Evolutionary conservation across 1,140 invertebrate species (phyloP).

Genomic region (Drosophila watanabei): DNA sequence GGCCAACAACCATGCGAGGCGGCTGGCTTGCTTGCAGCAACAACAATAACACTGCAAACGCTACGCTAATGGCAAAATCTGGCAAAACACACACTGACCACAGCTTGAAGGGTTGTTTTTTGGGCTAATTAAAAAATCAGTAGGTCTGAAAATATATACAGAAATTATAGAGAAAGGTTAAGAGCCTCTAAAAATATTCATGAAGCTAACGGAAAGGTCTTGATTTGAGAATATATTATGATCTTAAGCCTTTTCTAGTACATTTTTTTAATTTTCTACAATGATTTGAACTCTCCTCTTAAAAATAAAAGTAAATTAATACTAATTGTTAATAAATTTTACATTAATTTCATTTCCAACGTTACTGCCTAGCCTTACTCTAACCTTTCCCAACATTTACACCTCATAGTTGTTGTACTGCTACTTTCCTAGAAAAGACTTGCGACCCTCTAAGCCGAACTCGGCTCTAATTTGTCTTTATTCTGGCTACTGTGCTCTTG

Average conservation of each 20-base stretch:
- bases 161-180: not conserved
- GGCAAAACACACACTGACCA: constrained; percentile 41
- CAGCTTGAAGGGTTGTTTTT: not conserved
- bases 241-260: not conserved
- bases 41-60: constrained; percentile 3
- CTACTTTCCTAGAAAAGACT: not conserved
- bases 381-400: not conserved
- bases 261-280: too few relatives aligned
- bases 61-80: constrained; percentile 41
- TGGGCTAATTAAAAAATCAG: constrained; percentile 9
- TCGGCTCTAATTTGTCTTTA: constrained; percentile 7
- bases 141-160: not conserved
- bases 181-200: not conserved
- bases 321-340: too few relatives aligned
- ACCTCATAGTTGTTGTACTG: not conserved
- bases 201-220: too few relatives aligned
- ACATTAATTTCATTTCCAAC: too few relatives aligned
- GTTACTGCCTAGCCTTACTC: too few relatives aligned
- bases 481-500: constrained; percentile 39
- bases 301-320: too few relatives aligned
- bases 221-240: not conserved
- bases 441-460: constrained; percentile 9
- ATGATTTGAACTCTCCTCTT: not conserved
- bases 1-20: constrained; percentile 60
- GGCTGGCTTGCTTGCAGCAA: too few relatives aligned